Evolutionary conservation across 1,140 invertebrate genomes (phyloP).

Genomic region (Caenorhabditis briggsae): DNA sequence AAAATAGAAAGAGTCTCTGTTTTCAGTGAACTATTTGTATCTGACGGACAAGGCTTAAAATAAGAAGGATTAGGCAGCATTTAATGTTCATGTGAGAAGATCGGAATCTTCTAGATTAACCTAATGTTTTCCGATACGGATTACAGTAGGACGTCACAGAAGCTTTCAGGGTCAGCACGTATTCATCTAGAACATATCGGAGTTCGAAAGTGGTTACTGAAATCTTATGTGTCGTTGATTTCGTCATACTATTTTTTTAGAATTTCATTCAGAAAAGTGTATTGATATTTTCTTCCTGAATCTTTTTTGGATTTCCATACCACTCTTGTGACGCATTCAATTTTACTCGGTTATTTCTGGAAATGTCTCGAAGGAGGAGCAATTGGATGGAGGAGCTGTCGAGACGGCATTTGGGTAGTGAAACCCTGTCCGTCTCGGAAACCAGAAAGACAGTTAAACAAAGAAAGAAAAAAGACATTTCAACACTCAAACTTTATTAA

Average conservation of each 20-base stretch:
- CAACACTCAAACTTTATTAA: too few species aligned
- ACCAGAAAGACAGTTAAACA: too few species aligned
- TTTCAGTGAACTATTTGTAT: conserved; percentile 30
- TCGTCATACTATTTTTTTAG: background rate
- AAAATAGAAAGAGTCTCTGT: background rate
- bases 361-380: background rate
- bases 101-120: conserved; percentile 11
- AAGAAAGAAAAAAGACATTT: too few species aligned
- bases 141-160: background rate
- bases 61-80: conserved; percentile 37
- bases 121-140: conserved; percentile 39
- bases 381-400: too few species aligned
- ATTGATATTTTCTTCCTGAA: background rate
- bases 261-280: background rate
- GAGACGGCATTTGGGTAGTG: too few species aligned
- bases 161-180: background rate
- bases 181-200: background rate
- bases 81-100: conserved; percentile 28
- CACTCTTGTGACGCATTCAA: background rate
- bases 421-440: too few species aligned
- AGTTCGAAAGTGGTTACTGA: background rate
- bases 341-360: background rate
- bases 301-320: too few species aligned
- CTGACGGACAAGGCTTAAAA: background rate
- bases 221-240: background rate